A percentile compares a stretch with the other conserved stretches of the same genome.
Evolutionary conservation across 2,797 vertebrate species (phyloP).

Genomic region (Malacoraja senta): DNA sequence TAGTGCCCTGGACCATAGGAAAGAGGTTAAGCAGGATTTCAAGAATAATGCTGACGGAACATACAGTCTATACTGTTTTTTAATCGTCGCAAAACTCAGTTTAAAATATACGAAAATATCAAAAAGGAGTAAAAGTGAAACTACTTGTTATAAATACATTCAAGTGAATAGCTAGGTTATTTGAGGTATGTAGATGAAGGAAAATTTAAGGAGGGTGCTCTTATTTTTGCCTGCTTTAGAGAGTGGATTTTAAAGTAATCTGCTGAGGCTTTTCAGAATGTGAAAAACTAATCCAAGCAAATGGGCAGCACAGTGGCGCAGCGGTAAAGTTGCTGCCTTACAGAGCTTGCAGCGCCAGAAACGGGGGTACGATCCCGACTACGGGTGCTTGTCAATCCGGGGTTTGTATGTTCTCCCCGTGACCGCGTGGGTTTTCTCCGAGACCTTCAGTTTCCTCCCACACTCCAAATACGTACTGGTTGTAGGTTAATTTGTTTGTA

Average conservation of each 20-base stretch:
- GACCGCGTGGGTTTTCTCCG: too few relatives aligned
- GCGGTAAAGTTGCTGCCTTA: too few relatives aligned
- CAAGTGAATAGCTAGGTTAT: background rate
- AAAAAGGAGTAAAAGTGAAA: background rate
- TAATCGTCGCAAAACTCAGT: background rate
- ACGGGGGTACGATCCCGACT: too few relatives aligned
- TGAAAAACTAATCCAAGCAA: background rate
- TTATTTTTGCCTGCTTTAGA: background rate
- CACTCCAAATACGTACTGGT: too few relatives aligned
- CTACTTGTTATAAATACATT: background rate
- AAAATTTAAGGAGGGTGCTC: background rate
- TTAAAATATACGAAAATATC: background rate
- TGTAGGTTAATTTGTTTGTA: too few relatives aligned
- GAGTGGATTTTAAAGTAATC: background rate
- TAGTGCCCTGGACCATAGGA: background rate
- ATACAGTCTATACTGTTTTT: background rate
- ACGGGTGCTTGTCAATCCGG: too few relatives aligned
- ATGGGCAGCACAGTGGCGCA: too few relatives aligned
- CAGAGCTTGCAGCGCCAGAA: too few relatives aligned
- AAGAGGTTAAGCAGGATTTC: background rate
- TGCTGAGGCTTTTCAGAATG: background rate
- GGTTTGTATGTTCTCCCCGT: too few relatives aligned
- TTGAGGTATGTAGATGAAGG: background rate
- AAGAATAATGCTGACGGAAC: background rate
- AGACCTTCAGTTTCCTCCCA: too few relatives aligned